phyloP scores from a whole-genome alignment of 2,113 vertebrate species.

The Cynopterus brachyotis region DNA sequence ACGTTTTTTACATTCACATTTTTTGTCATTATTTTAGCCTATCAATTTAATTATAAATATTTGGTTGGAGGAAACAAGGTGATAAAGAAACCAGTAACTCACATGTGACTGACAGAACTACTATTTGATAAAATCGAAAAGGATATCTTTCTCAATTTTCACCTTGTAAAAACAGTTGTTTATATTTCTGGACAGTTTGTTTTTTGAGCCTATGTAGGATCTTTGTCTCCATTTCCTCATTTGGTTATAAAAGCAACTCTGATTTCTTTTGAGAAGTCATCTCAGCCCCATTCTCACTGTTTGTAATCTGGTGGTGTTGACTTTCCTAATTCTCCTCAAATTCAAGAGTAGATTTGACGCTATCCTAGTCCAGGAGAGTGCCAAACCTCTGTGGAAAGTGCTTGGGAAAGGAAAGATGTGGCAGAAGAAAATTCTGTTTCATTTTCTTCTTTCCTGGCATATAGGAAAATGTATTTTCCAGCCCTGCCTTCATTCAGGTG shows the following conservation, averaged over 20 bases:
- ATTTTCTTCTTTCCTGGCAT: not conserved
- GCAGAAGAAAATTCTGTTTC: not conserved
- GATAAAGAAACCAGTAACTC: not conserved
- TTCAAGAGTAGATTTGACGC: not conserved
- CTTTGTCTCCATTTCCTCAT: not conserved
- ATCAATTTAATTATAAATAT: not conserved
- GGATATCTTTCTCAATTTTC: not conserved
- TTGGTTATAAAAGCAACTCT: not conserved
- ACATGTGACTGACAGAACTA: not conserved
- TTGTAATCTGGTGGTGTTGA: not conserved
- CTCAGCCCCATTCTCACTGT: not conserved
- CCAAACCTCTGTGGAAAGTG: not conserved
- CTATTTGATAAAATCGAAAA: not conserved
- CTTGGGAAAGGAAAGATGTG: not conserved
- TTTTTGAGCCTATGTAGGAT: not conserved
- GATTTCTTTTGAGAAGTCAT: not conserved
- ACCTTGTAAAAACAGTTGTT: not conserved
- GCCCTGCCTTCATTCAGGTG: rapidly evolving
- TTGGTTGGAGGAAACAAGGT: not conserved
- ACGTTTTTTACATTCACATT: not conserved
- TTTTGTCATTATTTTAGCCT: not conserved
- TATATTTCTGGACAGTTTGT: not conserved
- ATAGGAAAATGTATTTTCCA: not conserved
- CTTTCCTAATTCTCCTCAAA: rapidly evolving
- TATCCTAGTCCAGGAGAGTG: not conserved